phyloP scores from a whole-genome alignment of 2,797 vertebrate species.

The Acipenser ruthenus region DNA sequence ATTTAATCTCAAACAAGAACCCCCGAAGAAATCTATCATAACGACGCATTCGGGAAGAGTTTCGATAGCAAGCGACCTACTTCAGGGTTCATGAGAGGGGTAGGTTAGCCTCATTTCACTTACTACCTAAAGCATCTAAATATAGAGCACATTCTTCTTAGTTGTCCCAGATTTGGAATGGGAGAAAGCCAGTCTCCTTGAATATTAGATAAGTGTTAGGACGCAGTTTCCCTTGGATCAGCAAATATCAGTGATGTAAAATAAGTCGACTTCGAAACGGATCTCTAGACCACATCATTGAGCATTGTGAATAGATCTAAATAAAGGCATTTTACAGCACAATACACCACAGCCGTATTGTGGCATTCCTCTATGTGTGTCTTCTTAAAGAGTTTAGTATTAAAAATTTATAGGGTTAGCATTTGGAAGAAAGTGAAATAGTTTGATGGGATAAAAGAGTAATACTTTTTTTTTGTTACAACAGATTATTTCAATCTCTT shows the following conservation, averaged over 20 bases:
- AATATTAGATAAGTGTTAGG: constrained; percentile 8
- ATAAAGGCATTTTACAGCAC: too few species aligned
- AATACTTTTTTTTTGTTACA: too few species aligned
- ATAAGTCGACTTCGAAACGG: too few species aligned
- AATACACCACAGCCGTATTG: too few species aligned
- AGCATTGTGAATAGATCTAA: too few species aligned
- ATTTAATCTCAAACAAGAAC: constrained; percentile 30
- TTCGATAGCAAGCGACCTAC: constrained; percentile 19
- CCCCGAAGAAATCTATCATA: constrained; percentile 14
- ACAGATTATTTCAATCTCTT: too few species aligned
- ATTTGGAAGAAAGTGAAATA: too few species aligned
- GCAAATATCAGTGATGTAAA: not conserved
- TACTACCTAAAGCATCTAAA: constrained; percentile 20
- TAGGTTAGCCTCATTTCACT: constrained; percentile 21
- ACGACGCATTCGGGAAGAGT: not conserved
- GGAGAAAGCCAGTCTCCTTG: constrained; percentile 20
- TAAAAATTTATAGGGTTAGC: too few species aligned
- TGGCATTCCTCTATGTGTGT: too few species aligned
- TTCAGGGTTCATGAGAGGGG: constrained; percentile 10
- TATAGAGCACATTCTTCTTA: constrained; percentile 9
- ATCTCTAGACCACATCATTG: too few species aligned
- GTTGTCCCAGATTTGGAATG: not conserved
- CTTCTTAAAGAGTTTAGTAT: too few species aligned
- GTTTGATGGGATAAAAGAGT: too few species aligned
- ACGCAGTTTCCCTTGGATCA: not conserved